These are phyloP conservation scores for Pristionchus maxplancki DNA, from an alignment of 2,888 invertebrate genomes.

Conservation along the genomic window DNA sequence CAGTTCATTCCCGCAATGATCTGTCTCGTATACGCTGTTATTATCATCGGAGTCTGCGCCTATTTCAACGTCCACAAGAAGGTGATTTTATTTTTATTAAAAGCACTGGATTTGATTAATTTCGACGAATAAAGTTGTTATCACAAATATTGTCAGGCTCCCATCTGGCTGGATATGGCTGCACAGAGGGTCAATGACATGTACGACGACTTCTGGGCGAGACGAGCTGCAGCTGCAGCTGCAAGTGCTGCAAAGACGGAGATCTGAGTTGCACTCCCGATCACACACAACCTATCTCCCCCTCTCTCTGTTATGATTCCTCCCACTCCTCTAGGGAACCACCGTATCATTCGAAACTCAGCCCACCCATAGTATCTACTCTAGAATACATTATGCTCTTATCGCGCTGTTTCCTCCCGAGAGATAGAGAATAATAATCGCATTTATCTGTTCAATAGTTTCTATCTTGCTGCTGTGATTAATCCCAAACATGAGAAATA, in stretches of 20 bases:
- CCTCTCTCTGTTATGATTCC: constrained; percentile 27
- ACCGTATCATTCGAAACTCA: not conserved
- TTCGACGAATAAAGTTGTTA: not conserved
- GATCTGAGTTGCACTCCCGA: not conserved
- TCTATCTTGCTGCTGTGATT: not conserved
- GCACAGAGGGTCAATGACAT: constrained; percentile 1
- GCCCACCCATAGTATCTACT: not conserved
- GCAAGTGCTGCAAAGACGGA: not conserved
- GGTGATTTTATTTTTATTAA: not conserved
- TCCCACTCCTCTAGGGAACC: not conserved
- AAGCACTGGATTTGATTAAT: no score
- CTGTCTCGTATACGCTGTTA: constrained; percentile 8
- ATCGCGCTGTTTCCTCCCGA: not conserved
- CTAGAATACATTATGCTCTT: not conserved
- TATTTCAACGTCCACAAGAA: constrained; percentile 24
- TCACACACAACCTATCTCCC: not conserved
- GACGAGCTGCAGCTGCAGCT: not conserved
- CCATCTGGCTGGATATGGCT: constrained; percentile 5
- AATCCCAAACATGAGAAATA: not conserved
- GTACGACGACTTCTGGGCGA: constrained; percentile 36
- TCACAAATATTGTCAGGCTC: not conserved
- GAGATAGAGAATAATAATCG: constrained; percentile 20
- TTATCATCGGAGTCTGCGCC: not conserved
- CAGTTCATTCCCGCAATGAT: constrained; percentile 37
- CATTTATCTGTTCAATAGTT: constrained; percentile 3